Base-by-base conservation (phyloP, 2,888 invertebrate species). In the Piscicola geometra region DNA sequence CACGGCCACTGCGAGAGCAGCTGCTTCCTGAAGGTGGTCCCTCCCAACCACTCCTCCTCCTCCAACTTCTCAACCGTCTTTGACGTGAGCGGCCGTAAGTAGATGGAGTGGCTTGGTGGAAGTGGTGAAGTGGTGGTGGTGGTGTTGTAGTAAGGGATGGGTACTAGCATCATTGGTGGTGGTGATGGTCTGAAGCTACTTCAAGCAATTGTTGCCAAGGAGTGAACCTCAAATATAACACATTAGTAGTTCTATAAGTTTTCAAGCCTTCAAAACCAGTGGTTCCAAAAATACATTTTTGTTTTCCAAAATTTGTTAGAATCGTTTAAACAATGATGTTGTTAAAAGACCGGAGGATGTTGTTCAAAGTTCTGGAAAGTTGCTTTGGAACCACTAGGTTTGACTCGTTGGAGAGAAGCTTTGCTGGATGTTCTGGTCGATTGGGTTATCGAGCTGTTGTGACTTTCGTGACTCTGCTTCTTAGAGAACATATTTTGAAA, bases 1-100 rank as follows among this genome's bases (percentile, higher is more conserved):
- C 69, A 70, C 30, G 98, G 98, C 77, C 94, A 95, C 87, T 96
- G 96, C 52, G 93, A 96, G 60, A 85, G 87, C 2, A 82, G 85
- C 30, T 85, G 86, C 73, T 70, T 32, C 12, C 76, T 79, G 33
- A 76, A 75, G 0, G 80, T 80, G 9, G 28, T 35, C 28, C 1
- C 64, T 1, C 64, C 32, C 18, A 32, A 64, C 33, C 33, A 35
- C 5, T 36, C 60, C 73, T 71, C n/a, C n/a, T 32, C 60, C 36
- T 33, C 50, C 15, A 64, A 56, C 52, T 73, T 73, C 30, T 73
- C 73, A 0, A 73, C 73, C 0, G 35, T 64, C 9, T 73, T 73
- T 52, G 35, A 33, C n/a, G 56, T 32, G 9, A 41, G 9, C 15
- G 28, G 50, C 30, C 50, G 32, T 52, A 32, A 28, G 2, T 30